phyloP scores from a whole-genome alignment of 2,113 vertebrate genomes.

The Apaloderma vittatum region DNA sequence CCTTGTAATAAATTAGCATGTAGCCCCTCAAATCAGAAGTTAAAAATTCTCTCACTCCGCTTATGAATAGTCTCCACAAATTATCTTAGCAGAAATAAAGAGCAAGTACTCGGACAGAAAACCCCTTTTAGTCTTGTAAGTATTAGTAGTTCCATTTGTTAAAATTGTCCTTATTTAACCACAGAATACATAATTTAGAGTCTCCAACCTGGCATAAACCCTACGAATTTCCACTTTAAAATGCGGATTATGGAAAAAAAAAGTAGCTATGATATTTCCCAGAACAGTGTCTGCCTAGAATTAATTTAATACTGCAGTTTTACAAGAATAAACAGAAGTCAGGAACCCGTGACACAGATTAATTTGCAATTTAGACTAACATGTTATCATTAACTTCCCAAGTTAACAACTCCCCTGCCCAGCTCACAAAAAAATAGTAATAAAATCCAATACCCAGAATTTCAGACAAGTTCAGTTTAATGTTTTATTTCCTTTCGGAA shows the following conservation, averaged over 20 bases:
- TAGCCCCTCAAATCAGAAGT: not conserved
- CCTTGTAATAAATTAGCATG: not conserved
- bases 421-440: not conserved
- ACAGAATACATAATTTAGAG: not conserved
- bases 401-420: not conserved
- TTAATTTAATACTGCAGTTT: constrained; percentile 59
- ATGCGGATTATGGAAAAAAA: not conserved
- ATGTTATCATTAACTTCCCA: constrained; percentile 23
- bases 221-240: constrained; percentile 5
- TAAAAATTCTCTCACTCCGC: not conserved
- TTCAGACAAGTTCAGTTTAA: not conserved
- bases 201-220: not conserved
- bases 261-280: constrained; percentile 43
- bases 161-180: not conserved
- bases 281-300: constrained; percentile 42
- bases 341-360: constrained; percentile 57
- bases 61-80: not conserved
- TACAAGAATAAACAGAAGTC: constrained; percentile 60
- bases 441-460: not conserved
- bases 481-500: not conserved
- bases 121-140: not conserved
- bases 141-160: not conserved
- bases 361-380: constrained; percentile 49
- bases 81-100: not conserved
- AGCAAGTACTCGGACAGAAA: not conserved